These are phyloP conservation scores for Cyclina sinensis DNA, from an alignment of 1,140 invertebrate species.

Conservation along the genomic window DNA sequence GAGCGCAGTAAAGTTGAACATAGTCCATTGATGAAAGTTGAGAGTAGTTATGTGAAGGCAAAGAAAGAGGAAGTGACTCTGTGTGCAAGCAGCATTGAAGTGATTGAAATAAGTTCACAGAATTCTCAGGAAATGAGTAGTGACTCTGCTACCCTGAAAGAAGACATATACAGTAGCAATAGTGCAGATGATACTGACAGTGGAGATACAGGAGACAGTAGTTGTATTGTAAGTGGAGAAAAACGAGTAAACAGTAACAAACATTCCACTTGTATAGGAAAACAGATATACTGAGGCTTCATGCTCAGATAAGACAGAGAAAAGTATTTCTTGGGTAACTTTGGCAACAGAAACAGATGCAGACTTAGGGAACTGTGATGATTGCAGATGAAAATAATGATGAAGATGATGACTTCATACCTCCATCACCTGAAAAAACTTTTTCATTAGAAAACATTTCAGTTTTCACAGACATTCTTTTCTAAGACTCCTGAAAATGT, in stretches of 20 bases:
- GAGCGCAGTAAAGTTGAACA: neutral
- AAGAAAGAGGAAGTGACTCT: neutral
- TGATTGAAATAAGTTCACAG: slow-evolving; percentile 37
- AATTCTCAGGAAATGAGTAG: neutral
- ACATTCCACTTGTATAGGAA: too few species aligned
- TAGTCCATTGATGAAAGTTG: neutral
- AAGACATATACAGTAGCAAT: too few species aligned
- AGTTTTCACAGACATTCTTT: slow-evolving; percentile 6
- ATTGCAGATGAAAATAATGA: neutral
- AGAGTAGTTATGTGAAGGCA: neutral
- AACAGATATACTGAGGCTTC: too few species aligned
- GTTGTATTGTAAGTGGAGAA: too few species aligned
- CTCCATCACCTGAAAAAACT: slow-evolving; percentile 11
- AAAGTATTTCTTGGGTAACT: too few species aligned
- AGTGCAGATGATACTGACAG: too few species aligned
- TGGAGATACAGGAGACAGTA: too few species aligned
- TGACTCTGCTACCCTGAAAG: too few species aligned
- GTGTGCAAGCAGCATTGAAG: neutral
- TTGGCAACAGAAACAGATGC: too few species aligned
- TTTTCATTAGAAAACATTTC: neutral
- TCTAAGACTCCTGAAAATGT: neutral
- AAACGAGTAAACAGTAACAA: too few species aligned
- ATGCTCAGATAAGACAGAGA: too few species aligned
- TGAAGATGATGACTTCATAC: slow-evolving; percentile 10
- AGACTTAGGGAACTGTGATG: neutral